Evolutionary conservation across 1,140 invertebrate species (phyloP).

Genomic region (Oedothorax gibbosus): DNA sequence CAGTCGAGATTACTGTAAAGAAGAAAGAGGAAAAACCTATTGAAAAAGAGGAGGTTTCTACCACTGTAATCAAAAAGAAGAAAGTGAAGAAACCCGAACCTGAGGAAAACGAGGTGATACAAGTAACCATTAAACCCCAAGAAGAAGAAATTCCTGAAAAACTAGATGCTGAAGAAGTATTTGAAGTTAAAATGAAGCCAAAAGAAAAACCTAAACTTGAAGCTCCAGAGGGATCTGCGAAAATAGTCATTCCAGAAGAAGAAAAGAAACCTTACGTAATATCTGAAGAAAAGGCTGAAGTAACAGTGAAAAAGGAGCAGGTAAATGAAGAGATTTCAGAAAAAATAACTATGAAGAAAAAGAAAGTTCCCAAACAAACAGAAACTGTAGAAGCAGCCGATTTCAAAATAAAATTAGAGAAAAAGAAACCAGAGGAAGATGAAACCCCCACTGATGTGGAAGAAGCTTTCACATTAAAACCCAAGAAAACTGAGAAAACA

Average conservation of each 20-base stretch:
- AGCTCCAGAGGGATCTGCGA: conserved; percentile 64
- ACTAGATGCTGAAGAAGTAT: conserved; percentile 53
- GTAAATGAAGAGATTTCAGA: conserved; percentile 54
- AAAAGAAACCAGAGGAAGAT: conserved; percentile 44
- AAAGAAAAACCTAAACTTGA: conserved; percentile 50
- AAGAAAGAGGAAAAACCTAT: conserved; percentile 65
- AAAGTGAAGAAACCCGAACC: conserved; percentile 63
- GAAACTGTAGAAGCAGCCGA: conserved; percentile 24
- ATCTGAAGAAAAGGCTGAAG: conserved; percentile 31
- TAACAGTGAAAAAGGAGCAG: conserved; percentile 20
- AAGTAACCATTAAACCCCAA: conserved; percentile 60
- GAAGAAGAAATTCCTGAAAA: conserved; percentile 51
- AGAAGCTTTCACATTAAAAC: conserved; percentile 36
- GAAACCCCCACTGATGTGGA: conserved; percentile 42
- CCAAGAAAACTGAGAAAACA: conserved; percentile 44
- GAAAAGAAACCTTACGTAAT: conserved; percentile 31
- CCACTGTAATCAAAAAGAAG: conserved; percentile 63
- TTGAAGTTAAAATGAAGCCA: conserved; percentile 46
- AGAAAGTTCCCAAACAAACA: conserved; percentile 26
- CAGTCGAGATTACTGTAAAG: conserved; percentile 70
- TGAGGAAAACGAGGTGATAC: neutral
- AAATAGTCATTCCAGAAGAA: conserved; percentile 62
- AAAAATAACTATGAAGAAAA: conserved; percentile 52
- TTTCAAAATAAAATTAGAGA: conserved; percentile 49
- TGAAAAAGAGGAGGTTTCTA: conserved; percentile 44